Evolutionary conservation across 1,140 invertebrate species (phyloP).

Genomic region (Gonioctena quinquepunctata): DNA sequence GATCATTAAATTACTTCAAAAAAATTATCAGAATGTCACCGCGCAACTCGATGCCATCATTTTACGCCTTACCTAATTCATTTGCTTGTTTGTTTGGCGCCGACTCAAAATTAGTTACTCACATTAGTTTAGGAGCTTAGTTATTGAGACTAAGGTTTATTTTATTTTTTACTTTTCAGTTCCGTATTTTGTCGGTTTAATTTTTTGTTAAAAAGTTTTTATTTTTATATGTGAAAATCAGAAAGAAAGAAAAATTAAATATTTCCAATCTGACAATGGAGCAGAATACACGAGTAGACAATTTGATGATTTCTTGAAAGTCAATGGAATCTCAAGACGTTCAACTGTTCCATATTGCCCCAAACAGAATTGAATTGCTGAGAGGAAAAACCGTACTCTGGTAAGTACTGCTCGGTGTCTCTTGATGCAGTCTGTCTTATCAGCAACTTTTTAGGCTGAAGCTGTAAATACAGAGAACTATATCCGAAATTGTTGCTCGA

Average conservation of each 20-base stretch:
- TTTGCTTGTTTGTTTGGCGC: too few species aligned
- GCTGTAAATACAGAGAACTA: not conserved
- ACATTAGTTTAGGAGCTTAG: too few species aligned
- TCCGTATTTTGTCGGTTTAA: too few species aligned
- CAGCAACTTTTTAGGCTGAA: not conserved
- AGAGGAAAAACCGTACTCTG: not conserved
- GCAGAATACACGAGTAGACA: not conserved
- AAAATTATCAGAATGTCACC: too few species aligned
- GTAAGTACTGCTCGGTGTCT: not conserved
- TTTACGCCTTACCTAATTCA: too few species aligned
- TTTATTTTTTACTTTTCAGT: too few species aligned
- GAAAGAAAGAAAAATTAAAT: not conserved
- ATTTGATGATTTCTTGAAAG: not conserved
- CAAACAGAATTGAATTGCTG: not conserved
- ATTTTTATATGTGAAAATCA: too few species aligned
- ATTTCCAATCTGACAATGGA: not conserved
- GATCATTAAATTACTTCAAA: too few species aligned
- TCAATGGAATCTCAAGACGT: not conserved
- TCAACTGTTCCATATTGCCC: not conserved
- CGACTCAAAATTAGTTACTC: too few species aligned
- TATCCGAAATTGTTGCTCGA: not conserved
- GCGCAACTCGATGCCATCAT: too few species aligned
- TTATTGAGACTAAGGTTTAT: too few species aligned
- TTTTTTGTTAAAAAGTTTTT: too few species aligned
- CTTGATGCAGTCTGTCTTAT: not conserved